A percentile compares a stretch with the other conserved stretches of the same genome.
phyloP scores from a whole-genome alignment of 2,797 vertebrate species.

The Acanthurus tractus region DNA sequence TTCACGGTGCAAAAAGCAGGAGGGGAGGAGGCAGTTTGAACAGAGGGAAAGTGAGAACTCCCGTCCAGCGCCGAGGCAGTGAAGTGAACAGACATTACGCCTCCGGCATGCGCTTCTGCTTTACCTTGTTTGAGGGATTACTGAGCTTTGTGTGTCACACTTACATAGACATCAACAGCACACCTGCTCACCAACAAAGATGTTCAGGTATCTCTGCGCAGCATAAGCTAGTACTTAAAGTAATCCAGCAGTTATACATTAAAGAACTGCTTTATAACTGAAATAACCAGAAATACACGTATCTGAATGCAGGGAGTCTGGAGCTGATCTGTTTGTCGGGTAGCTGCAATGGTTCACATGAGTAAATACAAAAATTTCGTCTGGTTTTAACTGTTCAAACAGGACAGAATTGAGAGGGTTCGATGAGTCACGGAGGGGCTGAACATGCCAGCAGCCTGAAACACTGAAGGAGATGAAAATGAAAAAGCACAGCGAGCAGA shows the following conservation, averaged over 20 bases:
- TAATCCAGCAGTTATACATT: slow-evolving; percentile 8
- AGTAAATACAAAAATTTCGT: slow-evolving; percentile 25
- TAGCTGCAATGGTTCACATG: slow-evolving; percentile 8
- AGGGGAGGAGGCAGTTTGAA: slow-evolving; percentile 28
- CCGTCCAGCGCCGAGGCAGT: slow-evolving; percentile 41
- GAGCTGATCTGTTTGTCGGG: slow-evolving; percentile 14
- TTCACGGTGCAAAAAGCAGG: slow-evolving; percentile 19
- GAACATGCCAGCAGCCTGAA: slow-evolving; percentile 61
- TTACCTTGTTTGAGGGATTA: slow-evolving; percentile 68
- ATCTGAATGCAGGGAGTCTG: neutral
- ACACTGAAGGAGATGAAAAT: slow-evolving; percentile 44
- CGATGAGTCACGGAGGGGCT: slow-evolving; percentile 57
- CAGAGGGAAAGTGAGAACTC: slow-evolving; percentile 40
- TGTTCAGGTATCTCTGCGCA: slow-evolving; percentile 10
- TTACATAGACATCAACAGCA: slow-evolving; percentile 54
- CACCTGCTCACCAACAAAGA: slow-evolving; percentile 41
- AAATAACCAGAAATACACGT: slow-evolving; percentile 1
- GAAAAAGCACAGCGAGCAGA: slow-evolving; percentile 53
- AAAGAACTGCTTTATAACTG: neutral
- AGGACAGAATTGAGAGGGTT: slow-evolving; percentile 46
- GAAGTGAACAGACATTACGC: slow-evolving; percentile 65
- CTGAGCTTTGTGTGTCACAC: slow-evolving; percentile 64
- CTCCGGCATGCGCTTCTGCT: slow-evolving; percentile 59
- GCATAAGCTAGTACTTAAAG: neutral
- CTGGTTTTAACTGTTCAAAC: slow-evolving; percentile 32